Evolutionary conservation across 2,113 vertebrate species (phyloP), one percentile per base, ranked within the genome.

Genomic region (Murina feae): DNA sequence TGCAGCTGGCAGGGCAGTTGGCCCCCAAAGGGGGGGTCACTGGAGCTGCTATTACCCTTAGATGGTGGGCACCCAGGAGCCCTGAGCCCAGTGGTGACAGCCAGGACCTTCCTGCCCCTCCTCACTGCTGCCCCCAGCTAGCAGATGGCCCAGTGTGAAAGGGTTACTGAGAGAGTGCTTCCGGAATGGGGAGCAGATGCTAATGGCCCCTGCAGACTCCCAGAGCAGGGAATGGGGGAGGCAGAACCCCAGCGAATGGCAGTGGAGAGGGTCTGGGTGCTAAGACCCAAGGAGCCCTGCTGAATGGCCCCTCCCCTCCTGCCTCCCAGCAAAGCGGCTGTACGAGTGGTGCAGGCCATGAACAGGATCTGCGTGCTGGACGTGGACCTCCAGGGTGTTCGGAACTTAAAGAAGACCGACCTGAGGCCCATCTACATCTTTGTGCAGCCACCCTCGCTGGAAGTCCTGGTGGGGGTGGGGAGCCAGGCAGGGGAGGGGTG

Each of bases 291-390:
- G 60, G 39, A 16, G 9, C 18, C 23, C 2, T 3, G 23, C 82
- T 83, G 37, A 85, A 47, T 0, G 2, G 6, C n/a, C 30, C 2
- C 37, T 8, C 25, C 12, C 9, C 16, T 20, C 53, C 1, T 9
- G 0, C 53, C 32, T 28, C n/a, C 96, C 5, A 99, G 99, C 96
- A 99, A 99, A 98, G 99, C 98, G 0, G 99, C 99, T 0, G 99
- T 99, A 44, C 98, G 98, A 84, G 99, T 98, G 0, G 99, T 99
- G 42, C 99, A 99, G 97, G 99, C 98, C 91, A 98, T 98, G 98
- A 99, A 99, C 97, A 99, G 99, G 96, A 99, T 99, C 98, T 99
- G 99, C 5, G 97, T 99, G 93, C 98, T 99, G 5, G 99, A 99
- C 79, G 98, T 99, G 0, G 99, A 99, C 98, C 99, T 99, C 98